Conservation (phyloP, 1,140 invertebrate species). For the Epicauta chinensis region DNA sequence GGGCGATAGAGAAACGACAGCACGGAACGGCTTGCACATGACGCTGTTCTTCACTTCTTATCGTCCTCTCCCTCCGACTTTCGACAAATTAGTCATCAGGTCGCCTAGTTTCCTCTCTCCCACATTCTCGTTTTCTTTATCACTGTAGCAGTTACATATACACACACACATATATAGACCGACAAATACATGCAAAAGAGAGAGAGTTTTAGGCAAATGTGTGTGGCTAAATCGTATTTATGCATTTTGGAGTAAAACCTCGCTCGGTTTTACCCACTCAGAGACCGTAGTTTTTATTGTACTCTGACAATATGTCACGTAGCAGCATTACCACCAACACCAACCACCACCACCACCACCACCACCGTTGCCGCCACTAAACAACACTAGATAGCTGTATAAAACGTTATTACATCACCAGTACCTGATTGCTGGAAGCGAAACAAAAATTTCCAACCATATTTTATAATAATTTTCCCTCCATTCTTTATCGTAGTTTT, state of each 20-base stretch:
- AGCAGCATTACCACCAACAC: not conserved
- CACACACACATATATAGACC: no score
- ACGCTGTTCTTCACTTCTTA: slow-evolving; percentile 24
- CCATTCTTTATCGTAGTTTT: no score
- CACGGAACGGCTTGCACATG: slow-evolving; percentile 16
- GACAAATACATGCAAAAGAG: no score
- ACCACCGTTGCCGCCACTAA: no score
- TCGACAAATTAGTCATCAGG: slow-evolving; percentile 31
- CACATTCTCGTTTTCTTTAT: slow-evolving; percentile 23
- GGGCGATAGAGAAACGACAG: no score
- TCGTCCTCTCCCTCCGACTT: slow-evolving; percentile 15
- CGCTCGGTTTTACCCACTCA: no score
- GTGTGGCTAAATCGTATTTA: slow-evolving; percentile 25
- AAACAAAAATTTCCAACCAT: slow-evolving; percentile 12
- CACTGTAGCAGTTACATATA: slow-evolving; percentile 8
- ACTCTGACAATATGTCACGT: slow-evolving; percentile 26
- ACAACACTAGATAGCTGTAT: slow-evolving; percentile 3
- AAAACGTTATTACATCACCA: slow-evolving; percentile 22
- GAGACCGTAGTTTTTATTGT: slow-evolving; percentile 23
- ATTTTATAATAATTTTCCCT: no score
- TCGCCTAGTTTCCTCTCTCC: slow-evolving; percentile 21
- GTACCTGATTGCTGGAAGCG: slow-evolving; percentile 22
- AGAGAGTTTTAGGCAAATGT: slow-evolving; percentile 14
- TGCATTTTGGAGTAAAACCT: slow-evolving; percentile 18
- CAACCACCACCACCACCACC: not conserved